Conservation (phyloP, 2,797 vertebrate genomes). For the Peromyscus melanophrys region DNA sequence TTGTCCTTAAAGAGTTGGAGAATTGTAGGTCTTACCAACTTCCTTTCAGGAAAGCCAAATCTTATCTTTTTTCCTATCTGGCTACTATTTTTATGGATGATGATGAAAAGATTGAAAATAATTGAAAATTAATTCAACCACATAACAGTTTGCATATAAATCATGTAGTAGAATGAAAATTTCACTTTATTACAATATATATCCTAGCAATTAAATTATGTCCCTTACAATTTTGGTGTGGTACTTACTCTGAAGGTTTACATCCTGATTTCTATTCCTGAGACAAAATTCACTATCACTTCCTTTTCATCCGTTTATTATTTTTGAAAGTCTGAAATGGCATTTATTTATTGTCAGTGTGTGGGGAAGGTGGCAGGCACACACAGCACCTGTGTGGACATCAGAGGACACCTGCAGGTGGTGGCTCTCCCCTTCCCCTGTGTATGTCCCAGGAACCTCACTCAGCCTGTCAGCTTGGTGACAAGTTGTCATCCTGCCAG, state of each 20-base stretch:
- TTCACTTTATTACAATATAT: background rate
- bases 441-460: background rate
- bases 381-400: too few relatives aligned
- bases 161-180: background rate
- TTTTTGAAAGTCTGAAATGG: background rate
- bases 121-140: background rate
- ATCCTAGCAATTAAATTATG: background rate
- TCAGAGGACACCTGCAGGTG: background rate
- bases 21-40: background rate
- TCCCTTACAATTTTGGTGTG: background rate
- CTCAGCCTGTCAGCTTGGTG: background rate
- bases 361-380: background rate
- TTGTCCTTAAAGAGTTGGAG: background rate
- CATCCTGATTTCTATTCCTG: background rate
- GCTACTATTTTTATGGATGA: background rate
- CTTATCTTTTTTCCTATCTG: background rate
- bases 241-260: background rate
- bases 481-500: background rate
- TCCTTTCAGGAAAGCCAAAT: conserved; percentile 6
- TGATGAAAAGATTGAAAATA: background rate
- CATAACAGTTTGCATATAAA: background rate
- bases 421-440: background rate
- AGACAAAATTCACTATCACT: background rate
- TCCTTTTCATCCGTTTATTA: background rate
- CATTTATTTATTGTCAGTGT: background rate